Conservation (phyloP, 2,113 vertebrate genomes). For the Brachypteracias leptosomus region DNA sequence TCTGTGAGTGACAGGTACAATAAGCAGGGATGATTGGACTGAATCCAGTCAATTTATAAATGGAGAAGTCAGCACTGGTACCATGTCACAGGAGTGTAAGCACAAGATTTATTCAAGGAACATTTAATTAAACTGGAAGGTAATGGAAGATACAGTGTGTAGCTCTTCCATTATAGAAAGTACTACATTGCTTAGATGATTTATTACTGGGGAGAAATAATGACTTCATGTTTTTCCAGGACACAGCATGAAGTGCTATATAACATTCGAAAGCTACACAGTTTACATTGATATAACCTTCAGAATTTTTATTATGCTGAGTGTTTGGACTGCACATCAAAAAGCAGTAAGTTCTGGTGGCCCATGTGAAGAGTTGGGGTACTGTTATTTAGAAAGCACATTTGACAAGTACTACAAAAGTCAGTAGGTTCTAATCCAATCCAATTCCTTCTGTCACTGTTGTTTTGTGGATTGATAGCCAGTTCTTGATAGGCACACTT, state of each 20-base stretch:
- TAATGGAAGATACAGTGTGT: slow-evolving; percentile 57
- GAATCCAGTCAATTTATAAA: slow-evolving; percentile 47
- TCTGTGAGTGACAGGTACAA: neutral
- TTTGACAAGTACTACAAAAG: neutral
- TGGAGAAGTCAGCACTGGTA: slow-evolving; percentile 50
- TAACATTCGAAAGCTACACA: neutral
- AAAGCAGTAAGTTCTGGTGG: neutral
- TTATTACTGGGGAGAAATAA: slow-evolving; percentile 7
- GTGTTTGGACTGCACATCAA: neutral
- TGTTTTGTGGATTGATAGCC: neutral
- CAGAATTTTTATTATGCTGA: neutral
- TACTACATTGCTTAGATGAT: neutral
- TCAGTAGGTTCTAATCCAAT: neutral
- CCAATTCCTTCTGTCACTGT: neutral
- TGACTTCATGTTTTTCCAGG: slow-evolving; percentile 23
- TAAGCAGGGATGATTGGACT: slow-evolving; percentile 25
- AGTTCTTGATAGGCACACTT: neutral
- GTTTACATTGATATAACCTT: neutral
- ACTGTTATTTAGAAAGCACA: neutral
- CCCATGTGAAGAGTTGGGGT: neutral
- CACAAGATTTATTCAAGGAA: slow-evolving; percentile 63
- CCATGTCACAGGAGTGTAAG: slow-evolving; percentile 58
- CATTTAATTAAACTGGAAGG: slow-evolving; percentile 72
- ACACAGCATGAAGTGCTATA: neutral
- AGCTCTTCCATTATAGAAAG: slow-evolving; percentile 52